Evolutionary conservation across 2,113 vertebrate genomes (phyloP).

Genomic region (Zosterops hypoxanthus): DNA sequence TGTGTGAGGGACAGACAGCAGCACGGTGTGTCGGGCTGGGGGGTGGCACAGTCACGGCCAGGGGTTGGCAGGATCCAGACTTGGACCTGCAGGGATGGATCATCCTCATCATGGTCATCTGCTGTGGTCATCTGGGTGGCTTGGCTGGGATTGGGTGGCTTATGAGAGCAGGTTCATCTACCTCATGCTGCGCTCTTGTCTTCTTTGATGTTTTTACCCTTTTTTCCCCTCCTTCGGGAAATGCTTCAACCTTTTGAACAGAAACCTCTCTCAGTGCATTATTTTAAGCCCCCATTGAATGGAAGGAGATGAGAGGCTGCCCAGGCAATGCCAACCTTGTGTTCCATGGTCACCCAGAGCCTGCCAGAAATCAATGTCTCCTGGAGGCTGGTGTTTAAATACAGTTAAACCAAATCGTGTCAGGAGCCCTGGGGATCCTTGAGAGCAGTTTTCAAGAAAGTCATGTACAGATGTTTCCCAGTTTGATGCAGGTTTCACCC

Average conservation of each 20-base stretch:
- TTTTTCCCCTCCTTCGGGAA: neutral
- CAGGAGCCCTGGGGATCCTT: neutral
- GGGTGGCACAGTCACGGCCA: neutral
- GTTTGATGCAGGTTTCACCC: neutral
- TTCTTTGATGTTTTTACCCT: neutral
- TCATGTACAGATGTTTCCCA: neutral
- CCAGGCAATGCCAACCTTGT: neutral
- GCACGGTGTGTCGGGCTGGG: neutral
- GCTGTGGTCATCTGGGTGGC: neutral
- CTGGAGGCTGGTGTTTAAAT: neutral
- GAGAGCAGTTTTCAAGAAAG: neutral
- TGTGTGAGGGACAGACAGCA: neutral
- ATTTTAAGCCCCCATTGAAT: neutral
- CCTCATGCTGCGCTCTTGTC: neutral
- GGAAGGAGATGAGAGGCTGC: neutral
- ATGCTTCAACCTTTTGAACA: neutral
- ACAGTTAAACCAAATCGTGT: neutral
- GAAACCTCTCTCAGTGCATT: neutral
- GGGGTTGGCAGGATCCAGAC: neutral
- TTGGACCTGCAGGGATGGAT: neutral
- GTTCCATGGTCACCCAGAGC: neutral
- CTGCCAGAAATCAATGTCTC: neutral
- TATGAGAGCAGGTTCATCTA: neutral
- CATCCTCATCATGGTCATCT: neutral
- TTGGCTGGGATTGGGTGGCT: neutral